These are phyloP conservation scores for Elaphurus davidianus DNA, from an alignment of 2,113 vertebrate genomes.

Conservation along the genomic window DNA sequence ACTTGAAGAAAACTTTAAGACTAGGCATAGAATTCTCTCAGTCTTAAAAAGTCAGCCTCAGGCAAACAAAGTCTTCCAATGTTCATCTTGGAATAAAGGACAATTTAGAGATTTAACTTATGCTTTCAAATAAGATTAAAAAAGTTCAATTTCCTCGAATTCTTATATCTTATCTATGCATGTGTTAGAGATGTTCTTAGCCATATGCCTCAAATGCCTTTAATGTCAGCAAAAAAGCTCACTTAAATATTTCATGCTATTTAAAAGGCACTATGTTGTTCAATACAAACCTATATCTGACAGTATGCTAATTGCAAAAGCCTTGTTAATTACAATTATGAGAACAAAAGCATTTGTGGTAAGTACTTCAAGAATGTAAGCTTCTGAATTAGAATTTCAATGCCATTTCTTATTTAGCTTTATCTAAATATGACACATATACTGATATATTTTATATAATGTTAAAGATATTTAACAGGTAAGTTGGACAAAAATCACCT, in stretches of 20 bases:
- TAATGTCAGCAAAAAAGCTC: background rate
- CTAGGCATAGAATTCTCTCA: background rate
- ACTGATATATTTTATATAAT: background rate
- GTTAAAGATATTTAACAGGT: background rate
- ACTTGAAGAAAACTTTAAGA: background rate
- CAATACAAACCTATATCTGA: background rate
- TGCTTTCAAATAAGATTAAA: background rate
- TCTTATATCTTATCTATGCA: background rate
- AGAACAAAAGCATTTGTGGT: conserved; percentile 8
- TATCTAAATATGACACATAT: background rate
- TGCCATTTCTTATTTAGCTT: background rate
- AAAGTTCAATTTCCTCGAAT: background rate
- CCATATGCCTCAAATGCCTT: background rate
- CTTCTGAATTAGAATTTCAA: conserved; percentile 31
- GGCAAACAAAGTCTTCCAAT: background rate
- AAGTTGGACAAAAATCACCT: background rate
- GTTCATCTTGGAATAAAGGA: background rate
- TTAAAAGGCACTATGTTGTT: background rate
- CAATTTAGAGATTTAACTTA: background rate
- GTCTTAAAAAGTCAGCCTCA: background rate
- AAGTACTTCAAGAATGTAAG: background rate
- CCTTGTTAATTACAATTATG: conserved; percentile 42
- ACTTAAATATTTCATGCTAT: background rate
- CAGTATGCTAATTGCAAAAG: background rate
- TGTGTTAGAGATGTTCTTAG: background rate